phyloP scores from a whole-genome alignment of 2,888 invertebrate species.

The Amiota communis region DNA sequence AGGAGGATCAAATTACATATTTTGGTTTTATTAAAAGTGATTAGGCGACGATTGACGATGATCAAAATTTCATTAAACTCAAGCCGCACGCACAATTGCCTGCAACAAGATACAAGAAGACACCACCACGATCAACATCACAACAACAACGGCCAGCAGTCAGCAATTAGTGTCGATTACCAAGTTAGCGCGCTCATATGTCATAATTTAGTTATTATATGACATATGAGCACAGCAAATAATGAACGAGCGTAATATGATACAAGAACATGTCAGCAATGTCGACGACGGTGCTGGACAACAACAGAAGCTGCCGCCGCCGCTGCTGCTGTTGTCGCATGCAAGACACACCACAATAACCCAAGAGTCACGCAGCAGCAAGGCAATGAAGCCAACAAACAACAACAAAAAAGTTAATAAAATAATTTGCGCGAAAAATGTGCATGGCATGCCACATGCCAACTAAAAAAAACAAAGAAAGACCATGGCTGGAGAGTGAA shows the following conservation, averaged over 20 bases:
- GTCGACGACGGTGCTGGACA: neutral
- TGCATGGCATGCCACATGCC: neutral
- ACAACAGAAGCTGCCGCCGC: neutral
- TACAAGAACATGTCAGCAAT: constrained; percentile 17
- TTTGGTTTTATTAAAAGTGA: constrained; percentile 14
- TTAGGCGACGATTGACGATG: neutral
- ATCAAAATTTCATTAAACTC: constrained; percentile 1
- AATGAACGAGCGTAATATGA: constrained; percentile 16
- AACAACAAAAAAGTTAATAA: constrained; percentile 8
- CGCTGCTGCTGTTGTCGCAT: neutral
- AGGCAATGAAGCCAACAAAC: neutral
- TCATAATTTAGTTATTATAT: constrained; percentile 21
- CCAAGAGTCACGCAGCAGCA: too few species aligned
- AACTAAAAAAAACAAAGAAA: neutral
- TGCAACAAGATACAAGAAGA: neutral
- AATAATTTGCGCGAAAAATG: constrained; percentile 16
- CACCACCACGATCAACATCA: neutral
- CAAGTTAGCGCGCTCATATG: constrained; percentile 21
- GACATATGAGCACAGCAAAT: constrained; percentile 6
- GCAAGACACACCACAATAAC: neutral
- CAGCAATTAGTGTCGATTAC: constrained; percentile 27
- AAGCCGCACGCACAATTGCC: neutral
- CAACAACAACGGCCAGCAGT: neutral
- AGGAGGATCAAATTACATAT: neutral
- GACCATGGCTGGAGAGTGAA: neutral